Percentiles rank a stretch among this genome's conserved stretches.
These are phyloP conservation scores for Philotrypesis tridentata DNA, from an alignment of 1,140 invertebrate species.

Conservation along the genomic window DNA sequence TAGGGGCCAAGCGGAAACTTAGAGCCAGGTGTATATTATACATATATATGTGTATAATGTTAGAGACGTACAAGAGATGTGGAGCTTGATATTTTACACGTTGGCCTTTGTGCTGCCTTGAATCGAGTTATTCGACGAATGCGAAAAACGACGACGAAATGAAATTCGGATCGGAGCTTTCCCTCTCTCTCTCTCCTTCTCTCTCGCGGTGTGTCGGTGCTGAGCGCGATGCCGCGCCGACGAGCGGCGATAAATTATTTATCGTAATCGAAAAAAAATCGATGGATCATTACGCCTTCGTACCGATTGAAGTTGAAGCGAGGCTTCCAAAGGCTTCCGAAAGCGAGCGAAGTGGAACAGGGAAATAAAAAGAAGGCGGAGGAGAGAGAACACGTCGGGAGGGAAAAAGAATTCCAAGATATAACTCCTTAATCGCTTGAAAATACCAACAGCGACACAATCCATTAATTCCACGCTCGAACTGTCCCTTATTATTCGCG, in stretches of 20 bases:
- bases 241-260: background rate
- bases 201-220: too few relatives aligned
- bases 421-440: constrained; percentile 42
- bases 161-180: too few relatives aligned
- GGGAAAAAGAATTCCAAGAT: background rate
- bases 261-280: background rate
- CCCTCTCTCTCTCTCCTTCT: too few relatives aligned
- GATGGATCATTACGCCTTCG: background rate
- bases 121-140: too few relatives aligned
- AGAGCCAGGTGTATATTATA: background rate
- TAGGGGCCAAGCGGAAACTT: background rate
- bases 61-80: too few relatives aligned
- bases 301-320: background rate
- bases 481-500: constrained; percentile 46
- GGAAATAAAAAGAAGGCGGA: background rate
- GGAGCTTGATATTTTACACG: background rate
- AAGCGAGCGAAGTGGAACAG: background rate
- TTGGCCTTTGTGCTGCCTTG: too few relatives aligned
- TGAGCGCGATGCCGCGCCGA: too few relatives aligned
- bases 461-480: constrained; percentile 46
- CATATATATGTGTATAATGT: too few relatives aligned
- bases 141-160: too few relatives aligned
- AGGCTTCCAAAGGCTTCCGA: background rate
- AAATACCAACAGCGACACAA: constrained; percentile 40
- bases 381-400: background rate